Evolutionary conservation across 1,140 invertebrate species (phyloP), one percentile per base, ranked within the genome.

Genomic region (Homarus americanus): DNA sequence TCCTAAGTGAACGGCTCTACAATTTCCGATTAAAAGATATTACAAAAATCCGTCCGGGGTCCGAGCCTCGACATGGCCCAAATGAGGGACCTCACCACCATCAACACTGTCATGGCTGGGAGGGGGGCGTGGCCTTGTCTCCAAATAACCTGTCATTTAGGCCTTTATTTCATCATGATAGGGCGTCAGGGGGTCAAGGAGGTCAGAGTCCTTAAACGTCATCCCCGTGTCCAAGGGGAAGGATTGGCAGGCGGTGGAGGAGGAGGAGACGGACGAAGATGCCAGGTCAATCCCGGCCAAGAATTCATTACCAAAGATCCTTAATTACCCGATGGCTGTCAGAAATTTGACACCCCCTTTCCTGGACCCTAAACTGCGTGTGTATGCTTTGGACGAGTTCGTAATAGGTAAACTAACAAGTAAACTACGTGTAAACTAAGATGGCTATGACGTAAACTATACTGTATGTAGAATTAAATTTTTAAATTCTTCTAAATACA

Each of bases 1-100:
- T 87, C 63, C n/a, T 87, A 87, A 87, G 86, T 87, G 86, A 87
- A 38, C 76, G 44, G 86, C 53, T 76, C 86, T 40, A 80, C 86
- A 87, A 87, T 87, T 87, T 87, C 86, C 86, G 86, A 80, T 87
- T 87, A 66, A 87, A 87, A 87, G 86, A 87, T 87, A 87, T 86
- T 80, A 87, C 86, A 87, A 87, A 87, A 87, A 79, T 87, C 76
- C 78, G 24, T 87, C 76, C 78, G 24, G 38, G 34, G 24, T 24
- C 58, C 32, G 24, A 41, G 40, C 76, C 69, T 49, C 32, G n/a
- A 80, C 63, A 76, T 28, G n/a, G 28, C 72, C 15, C 28, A 79
- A 69, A 58, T 66, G 75, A 80, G 24, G 32, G 63, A 41, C 4
- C 24, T 41, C 4, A 63, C 9, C 53, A 1, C 63, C n/a, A 69